These are phyloP conservation scores for Geotrupes spiniger DNA, from an alignment of 2,888 invertebrate genomes.

Conservation along the genomic window DNA sequence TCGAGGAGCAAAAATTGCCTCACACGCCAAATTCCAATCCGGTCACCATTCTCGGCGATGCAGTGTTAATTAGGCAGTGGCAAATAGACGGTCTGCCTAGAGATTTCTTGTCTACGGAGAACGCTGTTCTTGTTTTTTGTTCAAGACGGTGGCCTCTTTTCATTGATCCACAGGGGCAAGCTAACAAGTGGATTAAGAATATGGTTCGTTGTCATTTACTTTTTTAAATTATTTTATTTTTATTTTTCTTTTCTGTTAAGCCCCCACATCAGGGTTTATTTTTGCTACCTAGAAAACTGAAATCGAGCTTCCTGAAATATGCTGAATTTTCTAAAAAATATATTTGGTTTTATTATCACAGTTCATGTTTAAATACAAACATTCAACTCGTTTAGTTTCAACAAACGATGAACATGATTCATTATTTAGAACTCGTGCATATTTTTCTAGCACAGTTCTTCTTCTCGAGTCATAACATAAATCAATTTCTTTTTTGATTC, in stretches of 20 bases:
- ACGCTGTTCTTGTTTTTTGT: conserved; percentile 79
- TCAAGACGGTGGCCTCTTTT: conserved; percentile 87
- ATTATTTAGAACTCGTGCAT: too few species aligned
- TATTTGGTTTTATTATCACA: too few species aligned
- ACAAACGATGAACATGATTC: too few species aligned
- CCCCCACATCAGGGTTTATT: too few species aligned
- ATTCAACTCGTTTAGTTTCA: too few species aligned
- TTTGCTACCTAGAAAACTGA: too few species aligned
- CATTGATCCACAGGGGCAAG: conserved; percentile 91
- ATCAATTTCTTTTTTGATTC: neutral
- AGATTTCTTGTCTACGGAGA: conserved; percentile 83
- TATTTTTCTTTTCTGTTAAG: too few species aligned
- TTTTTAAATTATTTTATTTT: neutral
- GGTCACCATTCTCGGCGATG: conserved; percentile 68
- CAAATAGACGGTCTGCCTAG: conserved; percentile 82
- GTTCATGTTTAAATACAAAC: too few species aligned
- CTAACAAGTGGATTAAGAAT: conserved; percentile 87
- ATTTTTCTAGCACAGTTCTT: too few species aligned
- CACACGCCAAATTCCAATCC: conserved; percentile 68
- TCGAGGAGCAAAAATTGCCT: conserved; percentile 58
- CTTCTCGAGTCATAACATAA: too few species aligned
- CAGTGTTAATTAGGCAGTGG: conserved; percentile 75
- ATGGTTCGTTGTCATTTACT: conserved; percentile 58
- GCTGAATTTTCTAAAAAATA: too few species aligned
- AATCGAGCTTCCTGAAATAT: too few species aligned